phyloP scores from a whole-genome alignment of 2,888 invertebrate genomes.

The Conops quadrifasciatus region DNA sequence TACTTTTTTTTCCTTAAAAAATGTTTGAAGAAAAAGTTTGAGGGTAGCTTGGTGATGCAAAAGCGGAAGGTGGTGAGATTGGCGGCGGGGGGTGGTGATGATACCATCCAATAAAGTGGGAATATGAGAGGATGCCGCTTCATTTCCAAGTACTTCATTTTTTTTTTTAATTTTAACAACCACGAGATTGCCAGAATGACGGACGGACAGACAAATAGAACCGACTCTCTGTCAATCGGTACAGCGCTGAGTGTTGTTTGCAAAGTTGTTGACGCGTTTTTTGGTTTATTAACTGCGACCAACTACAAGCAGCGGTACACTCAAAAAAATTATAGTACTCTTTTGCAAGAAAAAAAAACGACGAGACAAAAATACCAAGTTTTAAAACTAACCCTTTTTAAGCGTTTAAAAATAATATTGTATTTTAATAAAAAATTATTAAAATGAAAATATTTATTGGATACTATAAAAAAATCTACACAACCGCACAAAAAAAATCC shows the following conservation, averaged over 20 bases:
- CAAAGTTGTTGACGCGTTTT: slow-evolving; percentile 28
- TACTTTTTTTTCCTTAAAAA: not conserved
- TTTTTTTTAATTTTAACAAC: no score
- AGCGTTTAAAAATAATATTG: no score
- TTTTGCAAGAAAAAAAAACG: no score
- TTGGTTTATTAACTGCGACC: slow-evolving; percentile 19
- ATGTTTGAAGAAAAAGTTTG: not conserved
- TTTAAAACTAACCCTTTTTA: no score
- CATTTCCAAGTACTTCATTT: not conserved
- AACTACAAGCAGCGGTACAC: no score
- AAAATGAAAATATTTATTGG: no score
- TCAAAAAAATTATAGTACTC: no score
- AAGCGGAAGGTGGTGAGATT: not conserved
- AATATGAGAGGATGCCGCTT: not conserved
- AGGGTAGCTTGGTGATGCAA: not conserved
- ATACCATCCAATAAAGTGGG: not conserved
- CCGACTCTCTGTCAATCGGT: not conserved
- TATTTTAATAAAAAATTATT: no score
- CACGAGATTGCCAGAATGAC: not conserved
- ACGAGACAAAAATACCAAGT: no score
- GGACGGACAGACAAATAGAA: not conserved
- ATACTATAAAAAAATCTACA: no score
- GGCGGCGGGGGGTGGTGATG: no score
- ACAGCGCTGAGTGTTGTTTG: slow-evolving; percentile 17
- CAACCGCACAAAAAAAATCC: no score